Conservation (phyloP, 2,797 vertebrate genomes). For the Coregonus ussuriensis region DNA sequence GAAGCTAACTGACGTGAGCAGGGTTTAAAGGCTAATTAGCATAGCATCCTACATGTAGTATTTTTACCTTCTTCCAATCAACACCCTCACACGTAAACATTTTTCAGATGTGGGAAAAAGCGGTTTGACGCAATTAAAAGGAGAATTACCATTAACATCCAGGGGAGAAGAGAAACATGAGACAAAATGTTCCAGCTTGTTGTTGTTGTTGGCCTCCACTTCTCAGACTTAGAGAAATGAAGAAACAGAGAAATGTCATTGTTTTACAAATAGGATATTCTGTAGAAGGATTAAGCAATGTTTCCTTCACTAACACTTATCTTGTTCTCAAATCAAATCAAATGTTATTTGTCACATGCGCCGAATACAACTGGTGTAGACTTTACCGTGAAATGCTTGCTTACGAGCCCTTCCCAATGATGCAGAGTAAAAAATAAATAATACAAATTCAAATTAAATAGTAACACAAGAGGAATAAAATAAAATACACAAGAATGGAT, state of each 20-base stretch:
- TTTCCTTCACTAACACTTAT: conserved; percentile 21
- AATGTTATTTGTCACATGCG: too few species aligned
- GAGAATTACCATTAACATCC: conserved; percentile 72
- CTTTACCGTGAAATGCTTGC: too few species aligned
- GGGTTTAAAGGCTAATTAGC: conserved; percentile 98
- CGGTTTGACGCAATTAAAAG: conserved; percentile 77
- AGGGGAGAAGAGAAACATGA: conserved; percentile 26
- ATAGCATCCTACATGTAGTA: conserved; percentile 94
- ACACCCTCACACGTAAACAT: conserved; percentile 88
- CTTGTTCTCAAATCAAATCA: not conserved
- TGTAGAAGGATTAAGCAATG: conserved; percentile 27
- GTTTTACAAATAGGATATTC: conserved; percentile 52
- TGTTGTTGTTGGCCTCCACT: conserved; percentile 48
- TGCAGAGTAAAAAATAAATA: too few species aligned
- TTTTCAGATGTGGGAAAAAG: conserved; percentile 76
- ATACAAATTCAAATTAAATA: too few species aligned
- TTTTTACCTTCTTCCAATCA: conserved; percentile 94
- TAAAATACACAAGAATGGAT: too few species aligned
- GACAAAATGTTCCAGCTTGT: conserved; percentile 54
- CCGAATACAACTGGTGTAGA: too few species aligned
- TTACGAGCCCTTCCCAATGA: too few species aligned
- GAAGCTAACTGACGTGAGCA: conserved; percentile 89
- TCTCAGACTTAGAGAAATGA: conserved; percentile 21
- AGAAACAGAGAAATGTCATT: conserved; percentile 44
- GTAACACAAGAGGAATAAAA: too few species aligned